phyloP scores from a whole-genome alignment of 2,797 vertebrate species.

The Parambassis ranga region DNA sequence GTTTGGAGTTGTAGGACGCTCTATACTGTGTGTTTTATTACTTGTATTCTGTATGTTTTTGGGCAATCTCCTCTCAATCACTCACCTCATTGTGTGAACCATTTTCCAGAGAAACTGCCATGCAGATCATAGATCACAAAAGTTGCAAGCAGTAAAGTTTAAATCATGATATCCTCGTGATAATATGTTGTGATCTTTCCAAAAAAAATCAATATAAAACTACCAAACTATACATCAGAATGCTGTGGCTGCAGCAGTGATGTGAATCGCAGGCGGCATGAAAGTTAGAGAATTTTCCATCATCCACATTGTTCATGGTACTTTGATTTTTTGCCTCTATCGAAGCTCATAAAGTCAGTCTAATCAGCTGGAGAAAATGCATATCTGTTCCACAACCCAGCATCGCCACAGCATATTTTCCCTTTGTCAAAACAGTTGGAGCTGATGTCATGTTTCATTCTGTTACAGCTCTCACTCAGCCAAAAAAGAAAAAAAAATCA shows the following conservation, averaged over 20 bases:
- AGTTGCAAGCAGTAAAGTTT: constrained; percentile 20
- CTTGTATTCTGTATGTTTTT: not conserved
- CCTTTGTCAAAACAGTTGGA: constrained; percentile 5
- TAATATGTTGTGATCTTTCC: constrained; percentile 13
- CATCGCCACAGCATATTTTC: not conserved
- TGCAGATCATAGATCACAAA: constrained; percentile 8
- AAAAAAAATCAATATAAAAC: constrained; percentile 49
- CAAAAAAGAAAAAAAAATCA: not conserved
- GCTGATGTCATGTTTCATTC: not conserved
- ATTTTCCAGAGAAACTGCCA: not conserved
- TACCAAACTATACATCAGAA: constrained; percentile 27
- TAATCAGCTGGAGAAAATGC: constrained; percentile 13
- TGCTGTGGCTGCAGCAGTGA: not conserved
- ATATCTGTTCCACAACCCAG: not conserved
- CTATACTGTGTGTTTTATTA: too few relatives aligned
- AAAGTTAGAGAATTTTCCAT: constrained; percentile 15
- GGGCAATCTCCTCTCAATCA: not conserved
- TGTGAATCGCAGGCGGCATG: constrained; percentile 7
- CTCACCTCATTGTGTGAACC: not conserved
- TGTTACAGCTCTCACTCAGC: not conserved
- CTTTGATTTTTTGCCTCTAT: constrained; percentile 19
- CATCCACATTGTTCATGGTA: not conserved
- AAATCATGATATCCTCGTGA: constrained; percentile 44
- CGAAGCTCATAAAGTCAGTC: constrained; percentile 13
- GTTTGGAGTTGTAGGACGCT: not conserved